A percentile compares a stretch with the other conserved stretches of the same genome.
Evolutionary conservation across 2,888 invertebrate genomes (phyloP).

Genomic region (Amiota communis): DNA sequence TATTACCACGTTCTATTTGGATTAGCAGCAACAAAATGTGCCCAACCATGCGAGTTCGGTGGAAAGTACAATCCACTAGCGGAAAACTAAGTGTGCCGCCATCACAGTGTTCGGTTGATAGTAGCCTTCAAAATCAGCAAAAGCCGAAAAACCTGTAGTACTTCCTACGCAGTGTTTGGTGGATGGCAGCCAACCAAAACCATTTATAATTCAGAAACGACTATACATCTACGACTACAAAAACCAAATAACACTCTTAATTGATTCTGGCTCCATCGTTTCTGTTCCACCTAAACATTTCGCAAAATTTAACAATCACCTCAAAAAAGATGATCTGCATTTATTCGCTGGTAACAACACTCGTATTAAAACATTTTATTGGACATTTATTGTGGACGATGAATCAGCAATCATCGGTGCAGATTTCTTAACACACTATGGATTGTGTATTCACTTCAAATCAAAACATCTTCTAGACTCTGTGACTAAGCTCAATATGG

Average conservation of each 20-base stretch:
- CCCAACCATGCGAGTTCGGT: conserved; percentile 31
- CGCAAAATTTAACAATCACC: too few species aligned
- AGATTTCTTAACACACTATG: too few species aligned
- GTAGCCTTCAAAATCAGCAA: too few species aligned
- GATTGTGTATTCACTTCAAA: too few species aligned
- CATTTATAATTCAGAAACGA: not conserved
- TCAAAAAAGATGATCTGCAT: not conserved
- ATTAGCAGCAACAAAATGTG: conserved; percentile 28
- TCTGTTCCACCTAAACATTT: conserved; percentile 22
- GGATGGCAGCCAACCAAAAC: conserved; percentile 28
- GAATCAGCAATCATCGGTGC: too few species aligned
- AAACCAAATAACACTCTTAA: not conserved
- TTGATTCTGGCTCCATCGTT: not conserved
- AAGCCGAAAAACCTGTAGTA: too few species aligned
- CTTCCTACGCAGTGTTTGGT: conserved; percentile 15
- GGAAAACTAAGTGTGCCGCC: too few species aligned
- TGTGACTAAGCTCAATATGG: too few species aligned
- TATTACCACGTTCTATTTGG: conserved; percentile 35
- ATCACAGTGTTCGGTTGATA: too few species aligned
- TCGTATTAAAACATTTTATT: conserved; percentile 20
- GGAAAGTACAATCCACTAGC: conserved; percentile 3
- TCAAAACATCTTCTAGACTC: too few species aligned
- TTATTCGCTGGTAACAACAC: conserved; percentile 36
- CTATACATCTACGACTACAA: not conserved
- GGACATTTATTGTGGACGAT: conserved; percentile 33